A percentile compares a stretch with the other conserved stretches of the same genome.
phyloP scores from a whole-genome alignment of 2,113 vertebrate species.

The Amazona vittata region DNA sequence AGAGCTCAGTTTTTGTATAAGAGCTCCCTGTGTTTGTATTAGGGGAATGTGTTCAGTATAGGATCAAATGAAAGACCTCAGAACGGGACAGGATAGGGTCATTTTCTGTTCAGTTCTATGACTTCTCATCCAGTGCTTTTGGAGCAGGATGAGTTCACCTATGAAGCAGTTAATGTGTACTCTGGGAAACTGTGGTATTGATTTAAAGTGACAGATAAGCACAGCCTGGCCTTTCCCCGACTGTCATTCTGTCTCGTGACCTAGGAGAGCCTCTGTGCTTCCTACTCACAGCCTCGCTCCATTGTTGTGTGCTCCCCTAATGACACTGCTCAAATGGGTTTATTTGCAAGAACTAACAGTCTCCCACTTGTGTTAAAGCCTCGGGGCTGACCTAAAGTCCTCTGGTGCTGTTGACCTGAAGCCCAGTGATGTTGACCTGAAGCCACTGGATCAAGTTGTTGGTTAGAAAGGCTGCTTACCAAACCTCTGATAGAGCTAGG shows the following conservation, averaged over 20 bases:
- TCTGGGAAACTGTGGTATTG: background rate
- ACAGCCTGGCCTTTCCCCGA: background rate
- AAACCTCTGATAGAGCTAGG: background rate
- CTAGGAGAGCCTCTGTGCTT: background rate
- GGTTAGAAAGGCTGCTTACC: background rate
- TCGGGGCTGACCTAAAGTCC: background rate
- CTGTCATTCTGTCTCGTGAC: background rate
- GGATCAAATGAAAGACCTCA: background rate
- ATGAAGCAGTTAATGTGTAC: constrained; percentile 6
- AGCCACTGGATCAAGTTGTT: accelerated
- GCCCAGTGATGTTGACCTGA: background rate
- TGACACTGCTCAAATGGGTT: background rate
- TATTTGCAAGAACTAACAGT: background rate
- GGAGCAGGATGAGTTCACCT: constrained; percentile 4
- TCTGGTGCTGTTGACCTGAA: background rate
- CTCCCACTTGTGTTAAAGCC: background rate
- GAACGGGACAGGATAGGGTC: background rate
- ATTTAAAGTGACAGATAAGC: background rate
- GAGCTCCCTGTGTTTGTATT: background rate
- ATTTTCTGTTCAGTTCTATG: background rate
- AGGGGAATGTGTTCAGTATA: background rate
- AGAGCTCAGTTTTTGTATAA: background rate
- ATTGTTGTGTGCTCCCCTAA: background rate
- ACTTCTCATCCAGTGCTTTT: background rate
- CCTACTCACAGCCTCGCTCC: background rate